phyloP scores from a whole-genome alignment of 2,797 vertebrate species.

The Oryzias dopingdopingensis region DNA sequence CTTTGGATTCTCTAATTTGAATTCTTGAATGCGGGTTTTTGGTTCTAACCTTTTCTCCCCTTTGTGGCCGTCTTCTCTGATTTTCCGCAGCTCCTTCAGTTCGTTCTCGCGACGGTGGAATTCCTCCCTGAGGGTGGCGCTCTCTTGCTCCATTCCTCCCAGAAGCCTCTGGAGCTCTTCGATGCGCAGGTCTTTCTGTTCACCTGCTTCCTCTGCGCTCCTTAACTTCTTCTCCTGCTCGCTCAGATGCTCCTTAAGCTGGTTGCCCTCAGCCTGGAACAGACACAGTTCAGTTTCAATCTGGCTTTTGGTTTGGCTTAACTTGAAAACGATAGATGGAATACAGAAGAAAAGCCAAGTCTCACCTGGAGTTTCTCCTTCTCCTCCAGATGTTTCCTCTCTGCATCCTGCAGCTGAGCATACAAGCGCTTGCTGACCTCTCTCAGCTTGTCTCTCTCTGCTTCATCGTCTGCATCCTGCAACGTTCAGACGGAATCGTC shows the following conservation, averaged over 20 bases:
- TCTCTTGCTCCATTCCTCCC: slow-evolving; percentile 88
- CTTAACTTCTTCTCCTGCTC: slow-evolving; percentile 70
- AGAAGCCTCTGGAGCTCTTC: slow-evolving; percentile 84
- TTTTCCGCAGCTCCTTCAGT: slow-evolving; percentile 72
- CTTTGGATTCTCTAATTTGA: too few relatives aligned
- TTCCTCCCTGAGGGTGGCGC: slow-evolving; percentile 74
- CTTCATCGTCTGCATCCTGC: slow-evolving; percentile 72
- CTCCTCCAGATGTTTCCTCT: slow-evolving; percentile 84
- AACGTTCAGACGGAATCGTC: slow-evolving; percentile 1
- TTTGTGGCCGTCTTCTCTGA: slow-evolving; percentile 73
- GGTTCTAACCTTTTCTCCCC: slow-evolving; percentile 72
- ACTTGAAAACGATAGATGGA: neutral
- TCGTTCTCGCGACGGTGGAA: slow-evolving; percentile 79
- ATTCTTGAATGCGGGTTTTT: neutral
- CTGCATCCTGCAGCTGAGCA: slow-evolving; percentile 83
- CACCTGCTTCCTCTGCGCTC: slow-evolving; percentile 62
- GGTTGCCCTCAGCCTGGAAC: slow-evolving; percentile 64
- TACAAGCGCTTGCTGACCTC: slow-evolving; percentile 83
- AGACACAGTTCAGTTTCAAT: slow-evolving; percentile 4
- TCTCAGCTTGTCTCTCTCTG: slow-evolving; percentile 80
- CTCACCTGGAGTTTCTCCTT: slow-evolving; percentile 82
- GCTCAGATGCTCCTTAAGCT: slow-evolving; percentile 75
- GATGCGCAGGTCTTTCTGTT: slow-evolving; percentile 76
- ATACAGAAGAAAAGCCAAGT: neutral
- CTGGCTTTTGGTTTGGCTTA: neutral